Conservation (phyloP, 2,797 vertebrate genomes). For the Gastrophryne carolinensis region DNA sequence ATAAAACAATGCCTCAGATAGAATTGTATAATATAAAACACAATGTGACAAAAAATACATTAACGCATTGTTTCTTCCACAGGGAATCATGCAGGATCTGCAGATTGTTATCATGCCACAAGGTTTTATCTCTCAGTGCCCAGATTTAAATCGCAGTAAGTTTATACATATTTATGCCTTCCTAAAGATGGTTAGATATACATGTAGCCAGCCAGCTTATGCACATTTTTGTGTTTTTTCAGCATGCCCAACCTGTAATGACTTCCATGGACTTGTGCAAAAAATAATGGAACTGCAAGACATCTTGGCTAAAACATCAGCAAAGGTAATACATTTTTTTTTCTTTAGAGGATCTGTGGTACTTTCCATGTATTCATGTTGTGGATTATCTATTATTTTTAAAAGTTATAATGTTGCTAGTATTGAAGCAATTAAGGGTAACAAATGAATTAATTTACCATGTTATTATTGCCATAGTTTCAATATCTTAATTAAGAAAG, state of each 20-base stretch:
- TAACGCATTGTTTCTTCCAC: slow-evolving; percentile 41
- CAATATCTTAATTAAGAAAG: too few relatives aligned
- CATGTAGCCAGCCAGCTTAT: background rate
- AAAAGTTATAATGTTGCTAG: too few relatives aligned
- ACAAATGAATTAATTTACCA: too few relatives aligned
- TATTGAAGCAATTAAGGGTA: too few relatives aligned
- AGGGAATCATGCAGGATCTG: slow-evolving; percentile 97
- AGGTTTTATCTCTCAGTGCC: slow-evolving; percentile 96
- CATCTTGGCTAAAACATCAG: slow-evolving; percentile 94
- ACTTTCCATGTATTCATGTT: too few relatives aligned
- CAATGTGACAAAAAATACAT: slow-evolving; percentile 17
- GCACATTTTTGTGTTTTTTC: slow-evolving; percentile 49
- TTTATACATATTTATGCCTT: slow-evolving; percentile 61
- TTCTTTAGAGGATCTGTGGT: background rate
- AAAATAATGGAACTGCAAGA: slow-evolving; percentile 99
- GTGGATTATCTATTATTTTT: too few relatives aligned
- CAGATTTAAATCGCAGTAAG: slow-evolving; percentile 98
- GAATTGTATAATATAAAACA: background rate
- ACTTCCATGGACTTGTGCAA: slow-evolving; percentile 97
- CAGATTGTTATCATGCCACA: slow-evolving; percentile 95
- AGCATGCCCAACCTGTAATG: slow-evolving; percentile 97
- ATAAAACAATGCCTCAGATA: slow-evolving; percentile 14
- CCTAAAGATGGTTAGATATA: background rate
- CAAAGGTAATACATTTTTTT: slow-evolving; percentile 80
- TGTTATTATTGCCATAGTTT: too few relatives aligned